Evolutionary conservation across 2,797 vertebrate species (phyloP), one percentile per base, ranked within the genome.

Genomic region (Darevskia nairensis): DNA sequence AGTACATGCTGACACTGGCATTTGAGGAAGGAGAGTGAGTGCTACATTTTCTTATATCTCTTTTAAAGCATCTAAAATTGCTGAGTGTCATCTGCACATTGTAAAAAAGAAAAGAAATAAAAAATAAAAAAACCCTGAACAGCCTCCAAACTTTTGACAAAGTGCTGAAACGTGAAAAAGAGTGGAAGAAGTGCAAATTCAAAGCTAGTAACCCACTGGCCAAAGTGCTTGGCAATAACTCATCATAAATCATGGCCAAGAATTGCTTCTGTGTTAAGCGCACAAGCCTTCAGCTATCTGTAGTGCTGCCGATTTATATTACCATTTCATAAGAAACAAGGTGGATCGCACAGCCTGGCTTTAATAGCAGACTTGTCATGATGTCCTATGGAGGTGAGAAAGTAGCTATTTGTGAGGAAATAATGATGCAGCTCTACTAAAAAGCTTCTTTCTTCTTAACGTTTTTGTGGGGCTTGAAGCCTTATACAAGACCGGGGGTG

Each of bases 211-310:
- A 86, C 32, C 86, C 85, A 86, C 90, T 1, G 83, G 86, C 84
- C 89, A 76, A 35, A 86, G 90, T 74, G 55, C 78, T 83, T 87
- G 74, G 69, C 83, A 86, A 72, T 27, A 83, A 4, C 78, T 82
- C 8, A 5, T 85, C 82, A 69, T 80, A 86, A 83, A 88, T 50
- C 81, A 90, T 41, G 87, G 89, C 77, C 75, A 55, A 41, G 86
- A 86, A 86, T 69, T 82, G 78, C 87, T 84, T 82, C 92, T 88
- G 29, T 0, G 82, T 94, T 88, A 75, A 84, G 68, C 2, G n/a
- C 39, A 55, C 55, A 76, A 88, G 76, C 84, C 85, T 90, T 87
- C 89, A 91, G 89, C 91, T 55, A 83, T 82, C 86, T 82, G 86
- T 5, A 66, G 46, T 15, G 50, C 88, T 91, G 76, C 80, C 75